Percentiles rank a stretch among this genome's conserved stretches.
Conservation (phyloP, 35 echinoderm and acorn worm species). For the Strongylocentrotus purpuratus region DNA sequence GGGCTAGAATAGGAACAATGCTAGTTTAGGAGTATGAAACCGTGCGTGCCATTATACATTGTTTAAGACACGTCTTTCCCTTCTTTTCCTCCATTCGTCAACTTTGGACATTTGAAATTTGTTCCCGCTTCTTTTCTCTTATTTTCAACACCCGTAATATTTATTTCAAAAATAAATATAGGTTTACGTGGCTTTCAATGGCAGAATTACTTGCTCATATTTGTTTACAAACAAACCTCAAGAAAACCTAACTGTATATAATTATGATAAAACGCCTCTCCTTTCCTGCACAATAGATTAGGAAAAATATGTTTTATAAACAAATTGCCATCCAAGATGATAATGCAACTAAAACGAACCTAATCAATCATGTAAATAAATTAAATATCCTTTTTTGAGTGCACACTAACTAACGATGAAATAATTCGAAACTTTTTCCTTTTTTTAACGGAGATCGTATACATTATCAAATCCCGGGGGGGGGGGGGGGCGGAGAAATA, state of each 20-base stretch:
- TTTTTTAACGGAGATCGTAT: too few species aligned
- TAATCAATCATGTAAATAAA: too few species aligned
- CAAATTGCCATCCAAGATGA: too few species aligned
- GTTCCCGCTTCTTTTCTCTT: not conserved
- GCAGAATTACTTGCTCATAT: not conserved
- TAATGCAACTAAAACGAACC: too few species aligned
- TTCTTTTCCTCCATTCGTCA: not conserved
- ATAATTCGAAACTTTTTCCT: too few species aligned
- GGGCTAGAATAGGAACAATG: not conserved
- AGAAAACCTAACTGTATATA: not conserved
- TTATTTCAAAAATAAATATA: not conserved
- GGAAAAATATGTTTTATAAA: not conserved
- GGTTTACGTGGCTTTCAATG: not conserved
- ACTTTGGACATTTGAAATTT: not conserved
- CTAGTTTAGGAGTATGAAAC: not conserved
- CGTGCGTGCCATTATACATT: slow-evolving; percentile 9
- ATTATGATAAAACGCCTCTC: not conserved
- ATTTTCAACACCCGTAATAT: not conserved
- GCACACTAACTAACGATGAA: too few species aligned
- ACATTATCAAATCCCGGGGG: too few species aligned
- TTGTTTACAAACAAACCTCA: not conserved
- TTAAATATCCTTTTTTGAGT: too few species aligned
- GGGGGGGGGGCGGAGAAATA: too few species aligned
- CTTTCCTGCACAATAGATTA: not conserved
- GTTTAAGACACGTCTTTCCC: not conserved